Evolutionary conservation across 1,140 invertebrate genomes (phyloP).

Genomic region (Drosophila punjabiensis): DNA sequence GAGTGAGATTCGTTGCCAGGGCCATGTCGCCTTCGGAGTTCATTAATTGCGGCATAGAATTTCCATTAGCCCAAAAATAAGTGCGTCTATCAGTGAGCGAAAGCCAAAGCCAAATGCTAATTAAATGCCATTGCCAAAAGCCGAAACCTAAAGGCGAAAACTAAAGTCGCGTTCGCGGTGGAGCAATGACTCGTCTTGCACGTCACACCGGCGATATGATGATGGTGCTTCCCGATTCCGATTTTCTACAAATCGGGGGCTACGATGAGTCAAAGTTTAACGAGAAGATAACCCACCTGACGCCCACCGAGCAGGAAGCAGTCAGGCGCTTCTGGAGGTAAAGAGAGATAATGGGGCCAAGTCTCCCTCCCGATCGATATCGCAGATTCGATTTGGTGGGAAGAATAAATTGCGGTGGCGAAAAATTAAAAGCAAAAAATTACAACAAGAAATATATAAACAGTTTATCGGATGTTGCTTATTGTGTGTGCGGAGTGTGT

Average conservation of each 20-base stretch:
- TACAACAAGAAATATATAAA: not conserved
- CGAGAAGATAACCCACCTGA: conserved; percentile 79
- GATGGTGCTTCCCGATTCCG: conserved; percentile 37
- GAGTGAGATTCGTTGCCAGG: conserved; percentile 31
- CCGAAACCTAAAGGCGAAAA: conserved; percentile 33
- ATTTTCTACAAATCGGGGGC: conserved; percentile 23
- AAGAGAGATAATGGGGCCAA: conserved; percentile 49
- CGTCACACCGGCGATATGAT: conserved; percentile 41
- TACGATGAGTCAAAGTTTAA: conserved; percentile 80
- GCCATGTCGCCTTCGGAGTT: conserved; percentile 43
- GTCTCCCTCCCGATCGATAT: conserved; percentile 30
- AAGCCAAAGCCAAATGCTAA: conserved; percentile 45
- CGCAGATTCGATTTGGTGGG: conserved; percentile 1
- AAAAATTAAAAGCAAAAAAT: conserved; percentile 5
- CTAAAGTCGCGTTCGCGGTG: conserved; percentile 57
- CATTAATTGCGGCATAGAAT: conserved; percentile 66
- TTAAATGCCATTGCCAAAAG: conserved; percentile 59
- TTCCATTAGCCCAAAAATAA: conserved; percentile 58
- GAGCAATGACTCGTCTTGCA: conserved; percentile 35
- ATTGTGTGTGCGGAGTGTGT: not conserved
- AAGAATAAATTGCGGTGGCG: conserved; percentile 15
- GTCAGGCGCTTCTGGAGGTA: conserved; percentile 84
- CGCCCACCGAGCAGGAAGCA: conserved; percentile 80
- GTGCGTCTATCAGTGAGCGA: not conserved
- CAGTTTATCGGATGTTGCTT: conserved; percentile 29